These are phyloP conservation scores for Spheniscus humboldti DNA, from an alignment of 2,797 vertebrate genomes.

Conservation along the genomic window DNA sequence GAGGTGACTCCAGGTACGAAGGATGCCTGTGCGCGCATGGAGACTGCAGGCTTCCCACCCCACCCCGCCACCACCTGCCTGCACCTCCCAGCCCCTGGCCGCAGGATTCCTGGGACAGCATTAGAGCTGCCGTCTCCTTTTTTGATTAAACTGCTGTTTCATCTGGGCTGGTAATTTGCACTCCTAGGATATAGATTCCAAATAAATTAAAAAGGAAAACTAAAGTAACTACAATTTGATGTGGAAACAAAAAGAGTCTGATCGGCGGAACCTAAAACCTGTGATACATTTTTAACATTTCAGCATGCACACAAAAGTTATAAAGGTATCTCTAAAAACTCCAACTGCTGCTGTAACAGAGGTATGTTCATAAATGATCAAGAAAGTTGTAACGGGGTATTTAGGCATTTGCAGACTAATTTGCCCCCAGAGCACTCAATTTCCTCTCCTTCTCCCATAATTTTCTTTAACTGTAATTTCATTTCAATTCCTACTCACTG, in stretches of 20 bases:
- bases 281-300: not conserved
- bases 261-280: not conserved
- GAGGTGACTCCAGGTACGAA: not conserved
- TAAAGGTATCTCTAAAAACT: not conserved
- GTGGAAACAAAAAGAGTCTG: not conserved
- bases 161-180: not conserved
- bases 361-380: not conserved
- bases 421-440: not conserved
- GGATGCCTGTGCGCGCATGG: not conserved
- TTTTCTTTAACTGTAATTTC: conserved; percentile 20
- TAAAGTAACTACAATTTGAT: not conserved
- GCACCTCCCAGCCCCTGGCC: not conserved
- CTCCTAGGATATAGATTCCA: not conserved
- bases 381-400: not conserved
- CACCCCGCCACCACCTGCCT: not conserved
- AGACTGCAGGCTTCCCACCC: not conserved
- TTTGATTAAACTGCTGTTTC: not conserved
- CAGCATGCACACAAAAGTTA: not conserved
- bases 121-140: not conserved
- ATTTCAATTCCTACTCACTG: not conserved
- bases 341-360: not conserved
- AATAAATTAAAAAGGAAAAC: not conserved
- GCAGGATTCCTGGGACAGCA: accelerated
- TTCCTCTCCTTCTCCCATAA: conserved; percentile 11
- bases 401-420: not conserved